phyloP scores from a whole-genome alignment of 2,888 invertebrate species.

The Leptopilina syphax region DNA sequence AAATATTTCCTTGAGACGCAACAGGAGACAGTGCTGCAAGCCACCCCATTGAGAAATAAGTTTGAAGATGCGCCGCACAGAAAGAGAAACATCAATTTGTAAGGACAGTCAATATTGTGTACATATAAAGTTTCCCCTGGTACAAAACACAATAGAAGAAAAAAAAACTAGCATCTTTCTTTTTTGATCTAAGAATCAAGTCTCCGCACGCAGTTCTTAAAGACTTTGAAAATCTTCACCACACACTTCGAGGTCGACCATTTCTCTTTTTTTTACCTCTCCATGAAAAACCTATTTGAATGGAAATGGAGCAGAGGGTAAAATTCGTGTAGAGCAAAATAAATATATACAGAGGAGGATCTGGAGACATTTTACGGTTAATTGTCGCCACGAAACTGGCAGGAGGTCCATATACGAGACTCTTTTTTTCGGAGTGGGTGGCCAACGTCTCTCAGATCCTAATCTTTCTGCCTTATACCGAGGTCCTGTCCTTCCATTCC shows the following conservation, averaged over 20 bases:
- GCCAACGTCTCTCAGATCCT: constrained; percentile 70
- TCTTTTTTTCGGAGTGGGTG: constrained; percentile 68
- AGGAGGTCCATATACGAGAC: constrained; percentile 56
- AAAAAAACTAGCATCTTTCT: constrained; percentile 1
- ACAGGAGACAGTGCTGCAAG: background rate
- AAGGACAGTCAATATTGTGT: constrained; percentile 35
- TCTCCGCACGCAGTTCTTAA: background rate
- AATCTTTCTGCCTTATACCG: constrained; percentile 69
- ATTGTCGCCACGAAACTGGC: constrained; percentile 68
- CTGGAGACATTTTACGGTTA: constrained; percentile 69
- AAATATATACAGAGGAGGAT: constrained; percentile 64
- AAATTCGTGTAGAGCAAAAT: constrained; percentile 58
- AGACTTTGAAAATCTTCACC: background rate
- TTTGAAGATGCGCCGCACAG: background rate
- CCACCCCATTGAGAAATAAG: constrained; percentile 12
- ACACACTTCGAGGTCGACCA: constrained; percentile 9
- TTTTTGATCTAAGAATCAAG: too few species aligned
- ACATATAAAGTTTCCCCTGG: constrained; percentile 9
- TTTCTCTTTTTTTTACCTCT: background rate
- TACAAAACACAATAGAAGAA: constrained; percentile 28
- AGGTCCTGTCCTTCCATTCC: constrained; percentile 63
- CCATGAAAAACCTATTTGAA: background rate
- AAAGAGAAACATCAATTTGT: constrained; percentile 24
- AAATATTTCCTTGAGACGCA: too few species aligned
- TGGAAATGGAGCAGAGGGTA: constrained; percentile 32